These are phyloP conservation scores for Phocides pigmalion DNA, from an alignment of 1,140 invertebrate species.

Conservation along the genomic window DNA sequence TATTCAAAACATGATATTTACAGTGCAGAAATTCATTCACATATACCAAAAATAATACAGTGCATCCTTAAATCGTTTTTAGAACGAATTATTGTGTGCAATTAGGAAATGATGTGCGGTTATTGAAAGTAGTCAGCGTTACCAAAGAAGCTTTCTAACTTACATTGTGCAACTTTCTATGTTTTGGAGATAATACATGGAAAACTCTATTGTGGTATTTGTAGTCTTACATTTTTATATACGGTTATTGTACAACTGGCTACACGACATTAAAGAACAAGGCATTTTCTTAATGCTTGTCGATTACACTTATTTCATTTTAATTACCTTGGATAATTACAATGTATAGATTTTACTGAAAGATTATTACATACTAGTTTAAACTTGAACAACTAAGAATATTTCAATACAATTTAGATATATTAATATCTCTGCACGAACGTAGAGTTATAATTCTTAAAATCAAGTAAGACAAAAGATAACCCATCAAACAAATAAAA, in stretches of 20 bases:
- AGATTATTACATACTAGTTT: no score
- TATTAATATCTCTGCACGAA: neutral
- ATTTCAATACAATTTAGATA: no score
- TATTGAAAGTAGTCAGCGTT: conserved; percentile 22
- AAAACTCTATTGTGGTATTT: conserved; percentile 23
- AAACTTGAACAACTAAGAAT: no score
- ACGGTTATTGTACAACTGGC: neutral
- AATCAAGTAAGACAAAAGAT: neutral
- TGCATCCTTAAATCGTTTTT: conserved; percentile 6
- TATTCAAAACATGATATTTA: conserved; percentile 4
- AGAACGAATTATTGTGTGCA: conserved; percentile 8
- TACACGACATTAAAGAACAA: neutral
- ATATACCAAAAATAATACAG: neutral
- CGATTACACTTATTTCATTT: no score
- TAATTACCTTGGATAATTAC: no score
- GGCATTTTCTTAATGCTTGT: neutral
- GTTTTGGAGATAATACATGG: conserved; percentile 7
- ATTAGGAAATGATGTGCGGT: conserved; percentile 24
- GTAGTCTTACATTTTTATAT: conserved; percentile 3
- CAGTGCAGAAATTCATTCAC: neutral
- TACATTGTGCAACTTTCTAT: conserved; percentile 17
- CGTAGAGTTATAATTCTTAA: neutral
- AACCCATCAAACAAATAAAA: conserved; percentile 10
- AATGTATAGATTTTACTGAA: no score
- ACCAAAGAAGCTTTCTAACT: conserved; percentile 22